phyloP scores from a whole-genome alignment of 2,797 vertebrate genomes.

The Sebastiscus tertius region DNA sequence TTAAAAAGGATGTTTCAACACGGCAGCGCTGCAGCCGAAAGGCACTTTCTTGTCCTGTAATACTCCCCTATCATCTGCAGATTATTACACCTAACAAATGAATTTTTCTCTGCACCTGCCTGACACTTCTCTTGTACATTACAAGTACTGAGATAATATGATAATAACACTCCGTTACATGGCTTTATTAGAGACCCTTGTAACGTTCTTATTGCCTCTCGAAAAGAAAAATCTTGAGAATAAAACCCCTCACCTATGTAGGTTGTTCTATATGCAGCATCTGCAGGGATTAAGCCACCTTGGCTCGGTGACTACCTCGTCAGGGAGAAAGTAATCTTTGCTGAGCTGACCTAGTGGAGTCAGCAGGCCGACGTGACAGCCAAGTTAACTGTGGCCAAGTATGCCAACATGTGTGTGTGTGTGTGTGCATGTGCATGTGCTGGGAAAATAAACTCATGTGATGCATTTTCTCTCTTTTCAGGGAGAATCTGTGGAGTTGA shows the following conservation, averaged over 20 bases:
- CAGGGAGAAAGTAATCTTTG: slow-evolving; percentile 58
- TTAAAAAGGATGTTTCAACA: slow-evolving; percentile 12
- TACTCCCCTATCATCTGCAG: not conserved
- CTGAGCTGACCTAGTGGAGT: slow-evolving; percentile 40
- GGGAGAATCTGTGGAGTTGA: slow-evolving; percentile 4
- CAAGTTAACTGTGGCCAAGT: slow-evolving; percentile 34
- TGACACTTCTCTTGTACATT: slow-evolving; percentile 5
- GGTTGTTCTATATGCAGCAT: slow-evolving; percentile 25
- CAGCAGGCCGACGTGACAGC: slow-evolving; percentile 33
- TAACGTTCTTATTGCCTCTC: not conserved
- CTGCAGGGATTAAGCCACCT: slow-evolving; percentile 32
- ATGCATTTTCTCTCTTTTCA: slow-evolving; percentile 41
- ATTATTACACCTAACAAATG: slow-evolving; percentile 11
- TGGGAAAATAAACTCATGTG: not conserved
- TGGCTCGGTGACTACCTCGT: slow-evolving; percentile 27
- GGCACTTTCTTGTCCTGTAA: slow-evolving; percentile 11
- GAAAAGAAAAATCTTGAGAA: not conserved
- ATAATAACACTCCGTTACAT: not conserved
- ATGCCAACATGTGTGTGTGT: not conserved
- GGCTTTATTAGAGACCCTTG: slow-evolving; percentile 16
- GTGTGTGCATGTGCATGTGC: not conserved
- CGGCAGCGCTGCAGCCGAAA: not conserved
- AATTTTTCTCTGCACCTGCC: not conserved
- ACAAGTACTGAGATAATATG: not conserved
- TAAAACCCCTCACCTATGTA: not conserved